Conservation (phyloP, 2,888 invertebrate genomes). For the Lathronympha strigana region DNA sequence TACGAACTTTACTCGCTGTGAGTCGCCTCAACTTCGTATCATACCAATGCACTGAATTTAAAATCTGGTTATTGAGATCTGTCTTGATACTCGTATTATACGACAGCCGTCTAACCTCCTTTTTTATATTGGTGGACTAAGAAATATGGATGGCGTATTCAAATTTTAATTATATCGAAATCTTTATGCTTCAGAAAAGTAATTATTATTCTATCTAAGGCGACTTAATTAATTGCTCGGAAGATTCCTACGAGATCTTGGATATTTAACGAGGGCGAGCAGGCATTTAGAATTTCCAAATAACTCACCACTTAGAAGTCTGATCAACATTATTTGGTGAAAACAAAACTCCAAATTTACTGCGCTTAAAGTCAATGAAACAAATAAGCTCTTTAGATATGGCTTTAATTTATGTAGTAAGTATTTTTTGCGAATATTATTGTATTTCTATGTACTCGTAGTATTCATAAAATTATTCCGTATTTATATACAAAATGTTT, state of each 20-base stretch:
- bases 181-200: conserved; percentile 26
- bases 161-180: conserved; percentile 35
- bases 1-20: too few relatives aligned
- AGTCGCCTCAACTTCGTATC: too few relatives aligned
- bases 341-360: conserved; percentile 35
- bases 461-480: too few relatives aligned
- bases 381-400: too few relatives aligned
- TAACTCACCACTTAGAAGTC: conserved; percentile 38
- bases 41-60: too few relatives aligned
- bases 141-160: conserved; percentile 31
- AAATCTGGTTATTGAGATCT: too few relatives aligned
- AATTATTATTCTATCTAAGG: conserved; percentile 42
- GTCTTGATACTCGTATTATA: background rate
- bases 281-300: conserved; percentile 38
- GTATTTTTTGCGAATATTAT: too few relatives aligned
- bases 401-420: too few relatives aligned
- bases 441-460: too few relatives aligned
- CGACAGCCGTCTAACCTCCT: conserved; percentile 1
- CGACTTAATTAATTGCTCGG: conserved; percentile 37
- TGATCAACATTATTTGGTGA: conserved; percentile 36
- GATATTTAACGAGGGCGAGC: conserved; percentile 38
- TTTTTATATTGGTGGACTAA: conserved; percentile 6
- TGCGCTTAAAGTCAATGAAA: conserved; percentile 35
- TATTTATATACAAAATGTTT: too few relatives aligned
- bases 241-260: conserved; percentile 35